Base-by-base conservation (phyloP, 2,888 invertebrate genomes). In the Pseudanteris insignis region DNA sequence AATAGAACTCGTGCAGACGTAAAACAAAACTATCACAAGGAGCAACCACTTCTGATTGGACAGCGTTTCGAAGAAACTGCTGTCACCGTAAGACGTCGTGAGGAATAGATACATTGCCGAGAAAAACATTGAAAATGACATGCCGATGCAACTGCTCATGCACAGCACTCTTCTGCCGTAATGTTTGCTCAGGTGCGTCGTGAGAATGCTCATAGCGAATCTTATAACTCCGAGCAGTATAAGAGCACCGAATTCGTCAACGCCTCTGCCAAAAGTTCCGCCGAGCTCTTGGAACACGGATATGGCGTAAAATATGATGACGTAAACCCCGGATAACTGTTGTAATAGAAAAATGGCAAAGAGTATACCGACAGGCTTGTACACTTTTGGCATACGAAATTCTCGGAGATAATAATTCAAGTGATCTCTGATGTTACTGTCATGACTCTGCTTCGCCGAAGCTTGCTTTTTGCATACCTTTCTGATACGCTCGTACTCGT, bases 261-360 rank as follows among this genome's bases (percentile, higher is more conserved):
- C 70, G 12, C 80, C 81, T 13, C 62, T 71, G 7, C 79, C 78
- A 53, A 82, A 82, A 8, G 77, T 67, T 0, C 81, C 82, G 1
- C 82, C 82, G 18, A 85, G 76, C 60, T 81, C 74, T 18, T 79
- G 71, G 64, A 85, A 84, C 10, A 85, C 71, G 13, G 83, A 82
- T 2, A 84, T 81, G 0, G 85, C 84, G 66, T 86, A 86, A 70
- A 86, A 85, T 44, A 86, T 83, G 1, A 86, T 81, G 0, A 84
- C 83, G 68, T 86, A 86, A 1, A 81, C 81, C 3, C 85, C 85
- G 1, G 85, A 83, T 0, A 84, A 66, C 72, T 86, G 86, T 74
- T 86, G 86, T 13, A 85, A 76, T 2, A 29, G 9, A 5, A 66
- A 26, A 2, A 64, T 57, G 6, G 32, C 6, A 5, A 53, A 1